Conservation (phyloP, 2,797 vertebrate genomes). For the Neosalanx taihuensis region DNA sequence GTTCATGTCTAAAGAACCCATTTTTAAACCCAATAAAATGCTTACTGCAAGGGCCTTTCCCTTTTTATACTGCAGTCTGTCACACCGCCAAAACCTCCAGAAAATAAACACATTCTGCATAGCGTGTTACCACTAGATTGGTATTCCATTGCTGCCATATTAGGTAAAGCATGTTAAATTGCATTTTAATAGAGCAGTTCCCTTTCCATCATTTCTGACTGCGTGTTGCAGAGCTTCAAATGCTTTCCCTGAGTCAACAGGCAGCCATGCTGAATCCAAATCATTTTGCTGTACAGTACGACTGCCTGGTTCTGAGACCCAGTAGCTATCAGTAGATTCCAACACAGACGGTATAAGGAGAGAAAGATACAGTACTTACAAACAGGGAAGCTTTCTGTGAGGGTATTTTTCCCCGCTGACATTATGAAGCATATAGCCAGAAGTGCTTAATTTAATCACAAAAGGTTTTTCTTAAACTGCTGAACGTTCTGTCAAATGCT, state of each 20-base stretch:
- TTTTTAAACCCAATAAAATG: constrained; percentile 44
- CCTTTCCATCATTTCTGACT: constrained; percentile 41
- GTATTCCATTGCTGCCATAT: constrained; percentile 40
- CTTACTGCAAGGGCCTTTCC: constrained; percentile 24
- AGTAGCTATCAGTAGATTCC: constrained; percentile 12
- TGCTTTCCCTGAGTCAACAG: constrained; percentile 40
- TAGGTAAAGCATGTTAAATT: constrained; percentile 58
- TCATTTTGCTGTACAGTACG: constrained; percentile 29
- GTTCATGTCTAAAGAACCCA: constrained; percentile 23
- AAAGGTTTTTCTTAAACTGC: not conserved
- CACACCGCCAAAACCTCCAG: constrained; percentile 37
- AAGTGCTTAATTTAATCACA: not conserved
- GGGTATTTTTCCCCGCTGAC: too few relatives aligned
- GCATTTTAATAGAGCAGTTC: constrained; percentile 54
- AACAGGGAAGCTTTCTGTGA: too few relatives aligned
- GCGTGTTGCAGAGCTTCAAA: constrained; percentile 49
- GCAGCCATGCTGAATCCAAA: constrained; percentile 39
- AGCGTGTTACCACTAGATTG: constrained; percentile 29
- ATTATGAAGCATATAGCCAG: not conserved
- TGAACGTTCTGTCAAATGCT: not conserved
- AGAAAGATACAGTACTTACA: constrained; percentile 7
- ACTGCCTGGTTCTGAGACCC: constrained; percentile 26
- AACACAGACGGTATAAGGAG: not conserved
- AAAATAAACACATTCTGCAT: constrained; percentile 18
- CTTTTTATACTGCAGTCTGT: constrained; percentile 35